These are phyloP conservation scores for Anguilla obscura DNA, from an alignment of 2,797 vertebrate species.

Conservation along the genomic window DNA sequence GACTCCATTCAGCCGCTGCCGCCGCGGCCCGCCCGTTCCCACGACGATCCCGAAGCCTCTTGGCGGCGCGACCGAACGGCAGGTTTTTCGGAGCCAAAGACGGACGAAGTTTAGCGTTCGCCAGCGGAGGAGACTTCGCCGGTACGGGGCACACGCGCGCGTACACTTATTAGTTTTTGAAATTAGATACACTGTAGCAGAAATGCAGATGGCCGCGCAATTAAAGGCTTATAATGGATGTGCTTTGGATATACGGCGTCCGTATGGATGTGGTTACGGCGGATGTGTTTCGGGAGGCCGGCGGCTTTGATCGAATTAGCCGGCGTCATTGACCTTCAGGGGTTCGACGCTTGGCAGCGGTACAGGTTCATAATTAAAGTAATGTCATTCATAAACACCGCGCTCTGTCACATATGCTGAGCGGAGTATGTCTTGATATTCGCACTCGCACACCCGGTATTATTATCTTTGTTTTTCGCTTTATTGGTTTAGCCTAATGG, in stretches of 20 bases:
- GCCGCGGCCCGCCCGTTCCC: not conserved
- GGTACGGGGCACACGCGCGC: not conserved
- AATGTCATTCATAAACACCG: constrained; percentile 10
- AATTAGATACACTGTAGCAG: not conserved
- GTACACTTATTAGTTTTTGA: not conserved
- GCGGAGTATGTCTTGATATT: constrained; percentile 42
- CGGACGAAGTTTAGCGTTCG: not conserved
- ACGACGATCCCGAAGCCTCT: not conserved
- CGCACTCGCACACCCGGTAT: not conserved
- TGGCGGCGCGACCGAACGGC: not conserved
- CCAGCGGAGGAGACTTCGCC: not conserved
- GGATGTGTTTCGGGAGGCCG: not conserved
- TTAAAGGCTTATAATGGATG: not conserved
- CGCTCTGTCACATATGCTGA: not conserved
- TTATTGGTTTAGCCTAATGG: constrained; percentile 66
- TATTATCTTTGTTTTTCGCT: constrained; percentile 52
- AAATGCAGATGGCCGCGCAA: not conserved
- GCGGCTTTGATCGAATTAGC: constrained; percentile 17
- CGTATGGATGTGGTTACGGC: not conserved
- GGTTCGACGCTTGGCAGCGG: constrained; percentile 7
- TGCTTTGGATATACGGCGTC: not conserved
- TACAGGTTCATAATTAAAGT: constrained; percentile 23
- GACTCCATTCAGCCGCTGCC: not conserved
- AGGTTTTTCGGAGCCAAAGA: not conserved
- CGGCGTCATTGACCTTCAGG: constrained; percentile 34